Evolutionary conservation across 2,113 vertebrate species (phyloP), one percentile per base, ranked within the genome.

Genomic region (Semnopithecus entellus): DNA sequence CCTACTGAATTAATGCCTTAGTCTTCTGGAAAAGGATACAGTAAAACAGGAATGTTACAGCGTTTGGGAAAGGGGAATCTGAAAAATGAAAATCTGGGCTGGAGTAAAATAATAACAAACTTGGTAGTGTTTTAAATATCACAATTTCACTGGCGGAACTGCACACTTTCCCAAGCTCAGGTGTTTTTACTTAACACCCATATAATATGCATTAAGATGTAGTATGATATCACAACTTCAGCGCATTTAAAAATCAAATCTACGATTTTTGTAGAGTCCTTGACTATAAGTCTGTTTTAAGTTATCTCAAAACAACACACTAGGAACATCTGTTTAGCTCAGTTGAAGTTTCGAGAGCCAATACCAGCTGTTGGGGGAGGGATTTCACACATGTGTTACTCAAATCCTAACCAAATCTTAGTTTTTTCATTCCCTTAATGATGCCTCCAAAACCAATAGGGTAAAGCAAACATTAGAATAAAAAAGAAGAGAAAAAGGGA

Each of bases 341-440:
- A 87, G 96, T 89, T 97, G 95, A 96, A 98, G 97, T 94, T 98
- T 97, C 96, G 82, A 94, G 94, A 97, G 97, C 97, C 64, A 96
- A 96, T 92, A 94, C 92, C 98, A 98, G 98, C 98, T 98, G 98
- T 82, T 97, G 70, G 96, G 78, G 95, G 90, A 92, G 95, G 95
- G 96, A 97, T 97, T 98, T 98, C 97, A 96, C 97, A 98, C 94
- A 96, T 55, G 98, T 98, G 98, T 94, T 98, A 98, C 91, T 97
- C 32, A 97, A 98, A 98, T 96, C 95, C 97, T 78, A 95, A 86
- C 92, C 38, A 95, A 97, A 96, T 52, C 97, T 93, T 61, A 0
- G 83, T 92, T 11, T 32, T 92, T 52, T 85, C 94, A 83, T 30
- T 5, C 83, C 94, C 90, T 97, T 92, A 96, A 82, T 73, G 97